Base-by-base conservation (phyloP, 2,888 invertebrate species). In the Harmothoe impar region DNA sequence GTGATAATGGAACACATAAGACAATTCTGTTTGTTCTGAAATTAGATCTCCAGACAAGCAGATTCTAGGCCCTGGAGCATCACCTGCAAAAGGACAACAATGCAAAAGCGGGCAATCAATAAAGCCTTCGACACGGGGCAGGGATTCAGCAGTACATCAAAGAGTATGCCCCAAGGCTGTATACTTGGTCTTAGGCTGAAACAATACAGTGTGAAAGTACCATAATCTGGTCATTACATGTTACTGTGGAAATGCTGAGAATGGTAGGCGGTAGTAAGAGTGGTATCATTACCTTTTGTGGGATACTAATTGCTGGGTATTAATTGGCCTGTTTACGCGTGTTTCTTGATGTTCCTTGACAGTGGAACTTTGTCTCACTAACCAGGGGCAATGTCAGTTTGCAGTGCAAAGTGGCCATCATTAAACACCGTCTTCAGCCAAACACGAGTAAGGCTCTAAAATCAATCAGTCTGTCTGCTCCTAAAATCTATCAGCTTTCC, bases 171-270 rank as follows among this genome's bases (percentile, higher is more conserved):
- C 15, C 25, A 29, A 25, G 72, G 25, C 3, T 72, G 15, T 72
- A 72, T 72, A 25, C 29, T 72, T 23, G 72, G 3, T 29, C 25
- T 15, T n/a, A 25, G 20, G 25, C 31, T 72, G 15, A 72, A 72
- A 72, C 72, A 72, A 72, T 72, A 29, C 29, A 72, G 72, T 29
- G 72, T 72, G 72, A 72, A 72, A 72, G 72, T 23, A 29, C 72
- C 15, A n/a, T 72, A 7, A 72, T 72, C 25, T 29, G 29, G 72
- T 29, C 62, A 62, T 62, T 62, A 62, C 23, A n/a, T 62, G 62
- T 20, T n/a, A 62, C 7, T 62, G 62, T 20, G 62, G 62, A 62
- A n/a, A 20, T 62, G 62, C 20, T 72, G 29, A 72, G 29, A 43
- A 43, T 43, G 43, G 43, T 29, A 72, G 72, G 72, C 15, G 31